A percentile compares a stretch with the other conserved stretches of the same genome.
phyloP scores from a whole-genome alignment of 2,797 vertebrate species.

The Adelosebastes latens region DNA sequence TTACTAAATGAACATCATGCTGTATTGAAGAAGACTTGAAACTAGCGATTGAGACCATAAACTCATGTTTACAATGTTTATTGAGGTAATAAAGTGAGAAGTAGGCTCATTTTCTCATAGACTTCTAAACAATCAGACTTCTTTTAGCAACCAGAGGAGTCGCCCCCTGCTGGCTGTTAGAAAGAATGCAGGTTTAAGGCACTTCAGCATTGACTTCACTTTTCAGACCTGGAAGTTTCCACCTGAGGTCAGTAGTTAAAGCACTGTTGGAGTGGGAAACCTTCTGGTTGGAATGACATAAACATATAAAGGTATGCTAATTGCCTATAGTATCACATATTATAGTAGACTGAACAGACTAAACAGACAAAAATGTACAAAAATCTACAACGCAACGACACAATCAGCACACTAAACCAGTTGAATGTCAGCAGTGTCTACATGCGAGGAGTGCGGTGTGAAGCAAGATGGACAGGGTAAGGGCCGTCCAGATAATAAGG shows the following conservation, averaged over 20 bases:
- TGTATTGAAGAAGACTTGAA: background rate
- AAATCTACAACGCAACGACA: background rate
- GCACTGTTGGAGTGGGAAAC: background rate
- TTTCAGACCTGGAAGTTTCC: background rate
- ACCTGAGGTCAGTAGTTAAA: background rate
- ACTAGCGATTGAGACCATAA: background rate
- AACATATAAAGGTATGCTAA: background rate
- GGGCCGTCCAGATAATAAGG: slow-evolving; percentile 25
- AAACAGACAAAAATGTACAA: background rate
- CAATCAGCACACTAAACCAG: background rate
- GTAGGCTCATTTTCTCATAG: background rate
- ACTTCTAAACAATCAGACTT: too few relatives aligned
- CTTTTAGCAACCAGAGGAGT: too few relatives aligned
- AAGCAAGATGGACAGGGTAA: background rate
- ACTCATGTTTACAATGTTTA: background rate
- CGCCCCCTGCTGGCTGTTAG: background rate
- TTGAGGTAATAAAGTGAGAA: background rate
- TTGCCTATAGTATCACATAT: background rate
- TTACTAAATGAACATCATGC: background rate
- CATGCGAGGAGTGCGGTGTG: background rate
- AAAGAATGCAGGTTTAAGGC: background rate
- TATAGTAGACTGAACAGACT: background rate
- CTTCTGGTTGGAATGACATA: background rate
- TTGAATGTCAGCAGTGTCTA: background rate
- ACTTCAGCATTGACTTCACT: too few relatives aligned